phyloP scores from a whole-genome alignment of 2,888 invertebrate genomes.

The Crepidodera aurea region DNA sequence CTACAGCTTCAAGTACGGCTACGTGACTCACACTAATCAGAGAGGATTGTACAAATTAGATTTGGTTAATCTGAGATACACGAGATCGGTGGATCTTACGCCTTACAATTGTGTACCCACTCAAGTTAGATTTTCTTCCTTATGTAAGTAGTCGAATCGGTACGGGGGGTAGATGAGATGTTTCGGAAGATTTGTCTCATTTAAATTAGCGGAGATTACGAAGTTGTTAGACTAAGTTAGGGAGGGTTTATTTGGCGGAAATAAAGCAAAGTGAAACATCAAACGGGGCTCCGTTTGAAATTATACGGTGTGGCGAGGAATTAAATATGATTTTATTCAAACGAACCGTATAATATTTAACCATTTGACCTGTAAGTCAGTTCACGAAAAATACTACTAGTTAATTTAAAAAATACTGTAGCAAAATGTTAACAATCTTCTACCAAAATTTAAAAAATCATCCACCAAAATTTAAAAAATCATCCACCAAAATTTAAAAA shows the following conservation, averaged over 20 bases:
- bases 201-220: slow-evolving; percentile 1
- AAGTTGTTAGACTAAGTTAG: background rate
- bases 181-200: background rate
- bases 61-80: slow-evolving; percentile 74
- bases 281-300: too few relatives aligned
- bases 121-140: slow-evolving; percentile 73
- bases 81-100: slow-evolving; percentile 74
- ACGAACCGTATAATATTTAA: too few relatives aligned
- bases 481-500: too few relatives aligned
- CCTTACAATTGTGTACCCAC: slow-evolving; percentile 77
- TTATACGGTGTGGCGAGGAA: too few relatives aligned
- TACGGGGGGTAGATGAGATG: background rate
- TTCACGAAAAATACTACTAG: too few relatives aligned
- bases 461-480: too few relatives aligned
- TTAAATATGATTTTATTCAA: too few relatives aligned
- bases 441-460: too few relatives aligned
- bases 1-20: slow-evolving; percentile 73
- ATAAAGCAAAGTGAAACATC: too few relatives aligned
- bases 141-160: slow-evolving; percentile 66
- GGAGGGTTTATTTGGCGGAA: background rate
- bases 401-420: too few relatives aligned
- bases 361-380: too few relatives aligned
- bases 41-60: slow-evolving; percentile 77
- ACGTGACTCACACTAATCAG: slow-evolving; percentile 77
- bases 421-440: too few relatives aligned